phyloP scores from a whole-genome alignment of 2,888 invertebrate genomes.

The Philopedon plagiatum region DNA sequence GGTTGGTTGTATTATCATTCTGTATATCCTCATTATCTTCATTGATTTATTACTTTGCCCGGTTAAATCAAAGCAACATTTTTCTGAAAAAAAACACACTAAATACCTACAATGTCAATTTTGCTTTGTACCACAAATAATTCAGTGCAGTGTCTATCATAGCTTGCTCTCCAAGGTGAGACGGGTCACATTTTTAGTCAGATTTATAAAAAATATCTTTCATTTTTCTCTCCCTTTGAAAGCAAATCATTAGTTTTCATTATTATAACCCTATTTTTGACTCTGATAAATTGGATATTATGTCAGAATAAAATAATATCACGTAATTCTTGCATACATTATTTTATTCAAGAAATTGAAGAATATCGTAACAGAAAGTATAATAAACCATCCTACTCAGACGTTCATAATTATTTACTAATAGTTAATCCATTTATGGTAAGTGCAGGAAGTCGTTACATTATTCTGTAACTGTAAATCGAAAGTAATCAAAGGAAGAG shows the following conservation, averaged over 20 bases:
- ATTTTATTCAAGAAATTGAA: not conserved
- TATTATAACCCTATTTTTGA: not conserved
- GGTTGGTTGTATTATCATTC: no score
- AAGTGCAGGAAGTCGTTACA: constrained; percentile 33
- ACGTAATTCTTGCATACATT: not conserved
- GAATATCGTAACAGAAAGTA: constrained; percentile 14
- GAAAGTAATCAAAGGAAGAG: constrained; percentile 39
- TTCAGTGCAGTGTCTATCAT: no score
- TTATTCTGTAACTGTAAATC: constrained; percentile 38
- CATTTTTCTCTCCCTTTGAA: not conserved
- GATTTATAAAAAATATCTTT: no score
- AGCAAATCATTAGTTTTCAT: not conserved
- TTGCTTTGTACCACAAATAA: no score
- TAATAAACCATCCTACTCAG: constrained; percentile 14
- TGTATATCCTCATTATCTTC: no score
- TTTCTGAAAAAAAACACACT: no score
- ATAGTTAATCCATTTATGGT: constrained; percentile 25
- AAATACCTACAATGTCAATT: no score
- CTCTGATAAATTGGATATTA: not conserved
- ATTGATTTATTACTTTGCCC: no score
- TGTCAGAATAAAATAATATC: not conserved
- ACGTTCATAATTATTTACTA: constrained; percentile 21
- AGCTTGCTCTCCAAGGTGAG: no score
- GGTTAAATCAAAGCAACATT: no score
- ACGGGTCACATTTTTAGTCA: no score